Evolutionary conservation across 2,113 vertebrate genomes (phyloP).

Genomic region (Gnathonemus longibarbis): DNA sequence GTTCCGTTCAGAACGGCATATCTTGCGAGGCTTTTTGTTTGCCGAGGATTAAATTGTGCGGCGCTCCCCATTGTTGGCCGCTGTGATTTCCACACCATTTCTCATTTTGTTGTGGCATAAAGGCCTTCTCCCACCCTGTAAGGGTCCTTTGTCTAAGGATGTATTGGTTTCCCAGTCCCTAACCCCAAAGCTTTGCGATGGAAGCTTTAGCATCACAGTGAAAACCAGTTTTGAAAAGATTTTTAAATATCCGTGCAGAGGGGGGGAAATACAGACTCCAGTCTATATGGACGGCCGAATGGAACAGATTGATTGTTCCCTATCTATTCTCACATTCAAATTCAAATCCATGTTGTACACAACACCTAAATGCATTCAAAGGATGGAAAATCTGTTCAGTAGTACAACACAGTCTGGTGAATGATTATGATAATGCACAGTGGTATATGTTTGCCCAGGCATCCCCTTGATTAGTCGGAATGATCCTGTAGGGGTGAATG

Average conservation of each 20-base stretch:
- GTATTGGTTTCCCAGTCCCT: constrained; percentile 3
- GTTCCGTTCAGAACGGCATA: neutral
- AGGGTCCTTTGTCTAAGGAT: constrained; percentile 5
- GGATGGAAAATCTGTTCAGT: constrained; percentile 15
- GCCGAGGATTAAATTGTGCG: neutral
- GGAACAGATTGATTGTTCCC: constrained; percentile 25
- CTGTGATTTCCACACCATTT: constrained; percentile 1
- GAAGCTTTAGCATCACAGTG: constrained; percentile 30
- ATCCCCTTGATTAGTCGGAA: constrained; percentile 27
- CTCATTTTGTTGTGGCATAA: constrained; percentile 14
- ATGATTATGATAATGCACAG: neutral
- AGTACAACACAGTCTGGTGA: constrained; percentile 13
- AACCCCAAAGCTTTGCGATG: constrained; percentile 16
- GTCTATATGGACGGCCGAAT: constrained; percentile 15
- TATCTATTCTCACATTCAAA: constrained; percentile 14
- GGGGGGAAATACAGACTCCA: neutral
- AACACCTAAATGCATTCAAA: constrained; percentile 19
- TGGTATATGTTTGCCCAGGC: constrained; percentile 26
- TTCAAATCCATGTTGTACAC: constrained; percentile 23
- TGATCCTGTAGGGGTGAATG: constrained; percentile 16
- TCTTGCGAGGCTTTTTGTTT: neutral
- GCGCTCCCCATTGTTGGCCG: neutral
- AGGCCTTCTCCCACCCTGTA: constrained; percentile 5
- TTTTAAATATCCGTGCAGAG: constrained; percentile 27
- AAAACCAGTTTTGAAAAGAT: constrained; percentile 28